A percentile compares a stretch with the other conserved stretches of the same genome.
phyloP scores from a whole-genome alignment of 2,888 invertebrate species.

The Nasonovia ribisnigri region DNA sequence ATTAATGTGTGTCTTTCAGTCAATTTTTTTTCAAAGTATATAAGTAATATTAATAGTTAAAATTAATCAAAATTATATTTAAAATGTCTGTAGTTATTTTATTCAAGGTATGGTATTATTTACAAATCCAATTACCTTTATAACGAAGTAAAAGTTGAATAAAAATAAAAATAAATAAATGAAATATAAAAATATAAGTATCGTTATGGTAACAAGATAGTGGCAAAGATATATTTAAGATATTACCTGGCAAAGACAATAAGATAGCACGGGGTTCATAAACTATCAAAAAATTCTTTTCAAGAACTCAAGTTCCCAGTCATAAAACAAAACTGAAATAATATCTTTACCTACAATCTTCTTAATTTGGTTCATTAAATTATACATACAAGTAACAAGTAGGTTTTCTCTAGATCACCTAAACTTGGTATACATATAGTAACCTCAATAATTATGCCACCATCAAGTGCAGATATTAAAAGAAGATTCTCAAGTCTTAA shows the following conservation, averaged over 20 bases:
- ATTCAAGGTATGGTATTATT: not conserved
- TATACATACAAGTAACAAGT: not conserved
- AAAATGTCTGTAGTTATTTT: not conserved
- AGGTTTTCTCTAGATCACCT: not conserved
- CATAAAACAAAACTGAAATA: not conserved
- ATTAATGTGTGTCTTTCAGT: not conserved
- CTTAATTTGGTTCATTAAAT: not conserved
- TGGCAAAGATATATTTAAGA: too few species aligned
- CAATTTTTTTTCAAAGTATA: not conserved
- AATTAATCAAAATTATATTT: not conserved
- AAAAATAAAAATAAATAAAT: not conserved
- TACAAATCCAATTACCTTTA: not conserved
- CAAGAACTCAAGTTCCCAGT: not conserved
- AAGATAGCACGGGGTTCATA: not conserved
- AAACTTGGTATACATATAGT: not conserved
- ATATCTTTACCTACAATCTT: not conserved
- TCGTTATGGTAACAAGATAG: not conserved
- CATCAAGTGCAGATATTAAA: not conserved
- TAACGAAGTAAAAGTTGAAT: not conserved
- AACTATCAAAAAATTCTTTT: not conserved
- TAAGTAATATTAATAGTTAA: not conserved
- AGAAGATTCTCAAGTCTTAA: not conserved
- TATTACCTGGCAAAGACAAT: not conserved
- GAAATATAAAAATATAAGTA: not conserved
- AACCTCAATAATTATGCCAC: not conserved